A percentile compares a stretch with the other conserved stretches of the same genome.
phyloP scores from a whole-genome alignment of 2,888 invertebrate species.

The Ennomos fuscantarius region DNA sequence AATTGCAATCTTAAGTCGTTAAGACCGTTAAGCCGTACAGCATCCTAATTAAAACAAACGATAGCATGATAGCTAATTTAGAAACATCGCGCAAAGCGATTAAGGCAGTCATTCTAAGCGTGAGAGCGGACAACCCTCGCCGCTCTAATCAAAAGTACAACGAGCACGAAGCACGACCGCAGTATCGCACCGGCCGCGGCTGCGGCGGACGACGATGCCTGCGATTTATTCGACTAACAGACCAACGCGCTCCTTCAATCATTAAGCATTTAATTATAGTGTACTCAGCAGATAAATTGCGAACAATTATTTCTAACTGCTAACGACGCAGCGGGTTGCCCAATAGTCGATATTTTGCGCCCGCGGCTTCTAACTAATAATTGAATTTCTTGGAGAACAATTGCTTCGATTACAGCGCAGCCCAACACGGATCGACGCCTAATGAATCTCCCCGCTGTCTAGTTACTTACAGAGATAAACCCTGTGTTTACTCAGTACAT shows the following conservation, averaged over 20 bases:
- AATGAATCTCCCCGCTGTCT: constrained; percentile 83
- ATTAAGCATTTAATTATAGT: constrained; percentile 80
- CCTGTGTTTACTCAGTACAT: constrained; percentile 80
- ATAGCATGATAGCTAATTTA: constrained; percentile 56
- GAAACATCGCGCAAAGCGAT: constrained; percentile 66
- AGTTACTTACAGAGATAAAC: constrained; percentile 83
- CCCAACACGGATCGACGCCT: constrained; percentile 80
- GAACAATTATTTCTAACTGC: constrained; percentile 75
- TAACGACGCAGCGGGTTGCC: constrained; percentile 72
- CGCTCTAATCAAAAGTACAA: constrained; percentile 70
- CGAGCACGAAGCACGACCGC: constrained; percentile 74
- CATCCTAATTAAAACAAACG: constrained; percentile 42
- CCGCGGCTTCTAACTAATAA: constrained; percentile 68
- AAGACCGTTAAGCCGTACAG: constrained; percentile 19
- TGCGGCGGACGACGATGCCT: constrained; percentile 40
- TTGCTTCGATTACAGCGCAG: constrained; percentile 81
- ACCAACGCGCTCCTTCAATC: constrained; percentile 71
- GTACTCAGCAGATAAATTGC: constrained; percentile 71
- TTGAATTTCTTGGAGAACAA: constrained; percentile 83
- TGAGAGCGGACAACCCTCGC: constrained; percentile 76
- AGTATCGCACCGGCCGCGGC: constrained; percentile 59
- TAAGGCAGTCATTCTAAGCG: constrained; percentile 73
- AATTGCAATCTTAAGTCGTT: constrained; percentile 18
- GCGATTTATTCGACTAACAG: constrained; percentile 68
- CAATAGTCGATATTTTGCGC: constrained; percentile 71